These are phyloP conservation scores for Cyprinodon variegatus DNA, from an alignment of 2,113 vertebrate species.

Conservation along the genomic window DNA sequence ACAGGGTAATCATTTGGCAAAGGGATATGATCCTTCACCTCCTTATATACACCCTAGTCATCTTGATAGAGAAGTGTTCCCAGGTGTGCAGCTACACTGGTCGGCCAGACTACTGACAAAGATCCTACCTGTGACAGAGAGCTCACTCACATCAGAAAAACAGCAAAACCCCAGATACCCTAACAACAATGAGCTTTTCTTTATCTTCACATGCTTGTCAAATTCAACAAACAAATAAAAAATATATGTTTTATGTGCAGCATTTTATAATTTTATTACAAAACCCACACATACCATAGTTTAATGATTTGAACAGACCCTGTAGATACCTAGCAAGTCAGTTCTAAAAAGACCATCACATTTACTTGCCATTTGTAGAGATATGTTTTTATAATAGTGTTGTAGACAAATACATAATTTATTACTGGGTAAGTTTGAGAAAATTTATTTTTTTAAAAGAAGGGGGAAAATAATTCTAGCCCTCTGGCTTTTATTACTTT, in stretches of 20 bases:
- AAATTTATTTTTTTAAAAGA: slow-evolving; percentile 24
- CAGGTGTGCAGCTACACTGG: too few species aligned
- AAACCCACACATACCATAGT: slow-evolving; percentile 12
- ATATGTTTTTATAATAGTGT: slow-evolving; percentile 42
- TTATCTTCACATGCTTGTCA: slow-evolving; percentile 25
- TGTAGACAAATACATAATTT: slow-evolving; percentile 46
- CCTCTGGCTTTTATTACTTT: slow-evolving; percentile 28
- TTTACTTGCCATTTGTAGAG: slow-evolving; percentile 22
- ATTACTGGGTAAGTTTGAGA: slow-evolving; percentile 48
- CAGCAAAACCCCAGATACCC: too few species aligned
- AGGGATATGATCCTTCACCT: too few species aligned
- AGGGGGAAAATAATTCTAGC: slow-evolving; percentile 24
- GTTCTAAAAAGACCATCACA: slow-evolving; percentile 12
- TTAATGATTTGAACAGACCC: slow-evolving; percentile 31
- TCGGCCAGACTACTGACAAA: too few species aligned
- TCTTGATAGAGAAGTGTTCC: too few species aligned
- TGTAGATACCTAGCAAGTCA: slow-evolving; percentile 43
- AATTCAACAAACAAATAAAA: slow-evolving; percentile 31
- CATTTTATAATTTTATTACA: slow-evolving; percentile 4
- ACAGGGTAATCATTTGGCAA: too few species aligned
- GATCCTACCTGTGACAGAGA: too few species aligned
- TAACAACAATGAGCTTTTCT: not conserved
- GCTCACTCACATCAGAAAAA: too few species aligned
- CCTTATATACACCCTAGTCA: too few species aligned
- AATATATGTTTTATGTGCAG: slow-evolving; percentile 6